phyloP scores from a whole-genome alignment of 2,113 vertebrate genomes.

The Ibidorhyncha struthersii region DNA sequence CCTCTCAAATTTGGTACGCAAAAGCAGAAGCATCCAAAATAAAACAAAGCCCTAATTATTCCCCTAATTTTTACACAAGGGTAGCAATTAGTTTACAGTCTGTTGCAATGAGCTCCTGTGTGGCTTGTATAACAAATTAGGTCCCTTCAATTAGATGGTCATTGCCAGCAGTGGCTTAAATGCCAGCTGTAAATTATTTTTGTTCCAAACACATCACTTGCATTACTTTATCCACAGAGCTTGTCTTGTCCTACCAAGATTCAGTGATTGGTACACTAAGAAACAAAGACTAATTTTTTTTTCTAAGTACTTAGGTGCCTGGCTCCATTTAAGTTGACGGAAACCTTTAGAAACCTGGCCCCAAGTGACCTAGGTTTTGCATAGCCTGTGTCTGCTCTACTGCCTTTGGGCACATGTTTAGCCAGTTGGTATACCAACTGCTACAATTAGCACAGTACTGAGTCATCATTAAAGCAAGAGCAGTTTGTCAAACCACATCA shows the following conservation, averaged over 20 bases:
- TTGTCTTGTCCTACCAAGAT: neutral
- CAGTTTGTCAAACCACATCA: neutral
- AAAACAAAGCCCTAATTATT: neutral
- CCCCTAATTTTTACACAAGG: neutral
- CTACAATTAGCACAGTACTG: neutral
- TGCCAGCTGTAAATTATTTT: neutral
- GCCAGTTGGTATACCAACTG: neutral
- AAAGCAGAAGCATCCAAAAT: neutral
- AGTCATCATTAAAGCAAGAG: neutral
- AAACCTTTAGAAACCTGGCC: neutral
- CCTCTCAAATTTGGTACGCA: neutral
- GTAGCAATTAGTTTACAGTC: slow-evolving; percentile 6
- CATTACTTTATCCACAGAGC: neutral
- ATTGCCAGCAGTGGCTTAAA: neutral
- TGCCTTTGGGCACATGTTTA: neutral
- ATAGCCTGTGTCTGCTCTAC: neutral
- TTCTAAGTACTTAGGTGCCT: neutral
- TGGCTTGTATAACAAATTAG: neutral
- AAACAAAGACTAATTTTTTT: neutral
- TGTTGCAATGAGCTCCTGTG: neutral
- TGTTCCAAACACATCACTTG: neutral
- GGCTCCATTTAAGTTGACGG: neutral
- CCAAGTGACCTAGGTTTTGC: neutral
- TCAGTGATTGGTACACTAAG: neutral
- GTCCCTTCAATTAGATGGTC: neutral